Conservation (phyloP, 2,113 vertebrate species). For the Paedocypris sp. region DNA sequence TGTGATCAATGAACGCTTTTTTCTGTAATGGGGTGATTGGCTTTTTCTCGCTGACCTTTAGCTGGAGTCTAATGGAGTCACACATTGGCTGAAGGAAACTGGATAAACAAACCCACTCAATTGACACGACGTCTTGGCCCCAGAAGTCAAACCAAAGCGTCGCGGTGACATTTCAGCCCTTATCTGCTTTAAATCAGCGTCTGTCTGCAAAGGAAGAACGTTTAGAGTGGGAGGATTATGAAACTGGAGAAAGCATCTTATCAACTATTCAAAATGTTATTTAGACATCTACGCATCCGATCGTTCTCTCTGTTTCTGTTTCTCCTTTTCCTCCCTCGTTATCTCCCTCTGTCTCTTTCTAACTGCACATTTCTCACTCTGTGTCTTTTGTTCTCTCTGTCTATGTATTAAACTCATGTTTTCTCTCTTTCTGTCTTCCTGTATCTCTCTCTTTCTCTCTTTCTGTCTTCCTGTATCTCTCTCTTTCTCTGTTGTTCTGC, state of each 20-base stretch:
- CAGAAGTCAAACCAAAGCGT: not conserved
- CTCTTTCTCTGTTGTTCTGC: too few relatives aligned
- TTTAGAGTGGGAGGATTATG: not conserved
- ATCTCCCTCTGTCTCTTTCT: too few relatives aligned
- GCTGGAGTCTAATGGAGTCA: slow-evolving; percentile 36
- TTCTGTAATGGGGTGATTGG: slow-evolving; percentile 9
- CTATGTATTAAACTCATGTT: too few relatives aligned
- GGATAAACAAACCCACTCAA: slow-evolving; percentile 35
- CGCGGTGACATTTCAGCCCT: slow-evolving; percentile 36
- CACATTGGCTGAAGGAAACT: slow-evolving; percentile 42
- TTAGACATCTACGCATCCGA: too few relatives aligned
- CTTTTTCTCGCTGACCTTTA: slow-evolving; percentile 43
- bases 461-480: too few relatives aligned
- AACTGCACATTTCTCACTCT: too few relatives aligned
- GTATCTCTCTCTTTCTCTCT: too few relatives aligned
- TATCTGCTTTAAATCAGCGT: not conserved
- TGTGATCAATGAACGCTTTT: not conserved
- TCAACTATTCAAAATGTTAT: too few relatives aligned
- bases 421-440: too few relatives aligned
- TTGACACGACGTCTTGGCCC: not conserved
- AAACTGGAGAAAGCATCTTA: not conserved
- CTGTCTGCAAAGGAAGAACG: not conserved
- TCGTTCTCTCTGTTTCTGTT: not conserved
- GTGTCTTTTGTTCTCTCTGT: too few relatives aligned
- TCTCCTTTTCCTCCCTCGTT: too few relatives aligned